Percentiles rank a stretch among this genome's conserved stretches.
Evolutionary conservation across 2,888 invertebrate species (phyloP).

Genomic region (Xestia xanthographa): DNA sequence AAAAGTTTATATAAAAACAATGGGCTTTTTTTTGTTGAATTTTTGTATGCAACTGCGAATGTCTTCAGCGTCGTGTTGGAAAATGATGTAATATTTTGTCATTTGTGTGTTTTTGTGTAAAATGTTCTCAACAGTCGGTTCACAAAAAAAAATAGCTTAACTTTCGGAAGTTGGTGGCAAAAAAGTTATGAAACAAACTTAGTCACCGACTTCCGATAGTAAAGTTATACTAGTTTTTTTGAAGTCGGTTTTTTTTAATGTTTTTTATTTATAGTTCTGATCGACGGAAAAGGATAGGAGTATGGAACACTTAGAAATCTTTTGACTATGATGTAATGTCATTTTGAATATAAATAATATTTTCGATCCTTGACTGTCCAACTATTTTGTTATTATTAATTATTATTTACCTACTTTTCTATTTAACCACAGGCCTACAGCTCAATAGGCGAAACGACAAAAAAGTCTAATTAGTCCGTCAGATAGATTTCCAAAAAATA

Average conservation of each 20-base stretch:
- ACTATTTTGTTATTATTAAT: background rate
- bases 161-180: too few species aligned
- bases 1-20: background rate
- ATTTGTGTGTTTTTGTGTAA: background rate
- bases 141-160: too few species aligned
- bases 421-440: background rate
- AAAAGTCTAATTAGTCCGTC: too few species aligned
- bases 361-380: background rate
- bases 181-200: too few species aligned
- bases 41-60: background rate
- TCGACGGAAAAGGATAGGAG: background rate
- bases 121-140: background rate
- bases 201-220: too few species aligned
- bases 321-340: background rate
- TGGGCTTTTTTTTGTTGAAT: too few species aligned
- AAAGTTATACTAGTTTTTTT: too few species aligned
- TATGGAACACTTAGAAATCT: background rate
- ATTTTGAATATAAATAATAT: background rate
- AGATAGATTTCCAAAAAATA: too few species aligned
- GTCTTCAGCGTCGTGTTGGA: background rate
- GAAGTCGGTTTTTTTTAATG: too few species aligned
- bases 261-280: background rate
- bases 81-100: background rate
- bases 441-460: background rate
- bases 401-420: background rate